Evolutionary conservation across 2,113 vertebrate species (phyloP), one percentile per base, ranked within the genome.

Genomic region (Salvelinus alpinus): DNA sequence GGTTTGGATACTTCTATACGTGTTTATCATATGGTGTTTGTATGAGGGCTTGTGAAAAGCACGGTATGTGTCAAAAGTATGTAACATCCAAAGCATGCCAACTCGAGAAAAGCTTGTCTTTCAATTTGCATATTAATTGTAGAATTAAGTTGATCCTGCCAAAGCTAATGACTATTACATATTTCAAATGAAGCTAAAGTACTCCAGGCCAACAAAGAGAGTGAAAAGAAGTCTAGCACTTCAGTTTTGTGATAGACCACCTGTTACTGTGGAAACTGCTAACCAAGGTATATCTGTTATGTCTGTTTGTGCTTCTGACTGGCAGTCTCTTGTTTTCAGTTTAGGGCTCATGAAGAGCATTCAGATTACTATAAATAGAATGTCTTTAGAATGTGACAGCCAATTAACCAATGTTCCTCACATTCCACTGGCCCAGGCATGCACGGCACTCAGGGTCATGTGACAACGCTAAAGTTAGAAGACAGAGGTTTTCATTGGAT

Each of bases 401-500:
- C 64, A 73, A 73, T 76, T 69, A 60, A 24, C 74, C 38, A 73
- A 73, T 77, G 57, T 74, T 51, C 72, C 57, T 70, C 44, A 22
- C 66, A 74, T 75, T 66, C 72, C 73, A 71, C 27, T 65, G 60
- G 60, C 59, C n/a, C 47, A 59, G 66, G 11, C 24, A 72, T 44
- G 57, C 48, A 8, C 8, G 18, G 71, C 44, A 24, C n/a, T 65
- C 65, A 6, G 54, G 29, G 71, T 20, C 34, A 47, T 4, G n/a
- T 11, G 44, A 70, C 66, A 20, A 13, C 27, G 5, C 76, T 20
- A 20, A 57, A 76, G 29, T 60, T 16, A 38, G 70, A 38, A 20
- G 16, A 14, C 77, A 38, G 59, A 57, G 51, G 51, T 18, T 7
- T 29, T 16, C 67, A n/a, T 8, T n/a, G 67, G 38, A 22, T 38